Evolutionary conservation across 2,888 invertebrate species (phyloP).

Genomic region (Antitype chi): DNA sequence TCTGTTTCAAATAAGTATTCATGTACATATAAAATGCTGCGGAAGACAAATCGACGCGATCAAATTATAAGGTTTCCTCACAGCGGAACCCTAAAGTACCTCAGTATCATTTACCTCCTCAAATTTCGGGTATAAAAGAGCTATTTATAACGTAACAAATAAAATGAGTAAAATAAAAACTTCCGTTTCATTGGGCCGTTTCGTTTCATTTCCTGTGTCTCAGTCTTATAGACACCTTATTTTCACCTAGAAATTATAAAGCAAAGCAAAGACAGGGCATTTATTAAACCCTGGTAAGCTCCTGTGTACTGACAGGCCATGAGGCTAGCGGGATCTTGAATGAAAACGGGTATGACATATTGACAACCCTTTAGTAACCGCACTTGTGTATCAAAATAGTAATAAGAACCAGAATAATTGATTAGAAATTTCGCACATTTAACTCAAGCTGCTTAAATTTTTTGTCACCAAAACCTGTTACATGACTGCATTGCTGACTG

Average conservation of each 20-base stretch:
- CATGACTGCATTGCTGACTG: no score
- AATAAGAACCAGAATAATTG: neutral
- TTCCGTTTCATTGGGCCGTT: conserved; percentile 60
- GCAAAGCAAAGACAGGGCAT: conserved; percentile 82
- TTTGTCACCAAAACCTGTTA: no score
- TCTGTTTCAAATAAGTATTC: neutral
- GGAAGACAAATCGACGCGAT: neutral
- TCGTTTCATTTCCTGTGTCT: conserved; percentile 76
- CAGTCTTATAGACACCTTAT: conserved; percentile 78
- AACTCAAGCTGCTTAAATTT: neutral
- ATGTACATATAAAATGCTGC: neutral
- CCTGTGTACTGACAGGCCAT: conserved; percentile 66
- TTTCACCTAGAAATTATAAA: conserved; percentile 79
- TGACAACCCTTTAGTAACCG: neutral
- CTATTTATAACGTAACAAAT: conserved; percentile 64
- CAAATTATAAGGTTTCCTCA: neutral
- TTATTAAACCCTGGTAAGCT: conserved; percentile 78
- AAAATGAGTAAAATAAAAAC: conserved; percentile 62
- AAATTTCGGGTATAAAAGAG: conserved; percentile 51
- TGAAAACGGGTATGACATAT: neutral
- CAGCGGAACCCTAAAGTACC: conserved; percentile 18
- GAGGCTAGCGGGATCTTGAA: conserved; percentile 44
- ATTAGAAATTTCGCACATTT: neutral
- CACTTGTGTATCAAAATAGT: neutral
- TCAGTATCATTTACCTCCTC: conserved; percentile 17